Evolutionary conservation across 2,797 vertebrate genomes (phyloP).

Genomic region (Malacoctenus gilli): DNA sequence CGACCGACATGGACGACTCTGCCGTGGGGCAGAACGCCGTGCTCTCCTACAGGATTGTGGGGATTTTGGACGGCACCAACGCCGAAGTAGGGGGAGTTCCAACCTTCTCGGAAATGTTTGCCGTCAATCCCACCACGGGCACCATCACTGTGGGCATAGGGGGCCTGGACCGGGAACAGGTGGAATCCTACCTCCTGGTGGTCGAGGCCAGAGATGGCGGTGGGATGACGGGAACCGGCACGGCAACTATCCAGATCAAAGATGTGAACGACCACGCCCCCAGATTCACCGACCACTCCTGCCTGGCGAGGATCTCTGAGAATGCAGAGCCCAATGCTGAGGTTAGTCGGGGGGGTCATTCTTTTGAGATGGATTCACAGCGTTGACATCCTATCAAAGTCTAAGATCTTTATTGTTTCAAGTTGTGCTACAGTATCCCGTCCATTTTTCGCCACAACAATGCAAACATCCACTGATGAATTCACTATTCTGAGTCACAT

Average conservation of each 20-base stretch:
- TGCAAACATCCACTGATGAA: too few species aligned
- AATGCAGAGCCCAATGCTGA: constrained; percentile 81
- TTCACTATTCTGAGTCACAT: too few species aligned
- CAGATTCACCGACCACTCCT: constrained; percentile 80
- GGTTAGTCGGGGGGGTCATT: constrained; percentile 49
- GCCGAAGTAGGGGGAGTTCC: constrained; percentile 48
- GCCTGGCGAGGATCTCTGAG: constrained; percentile 82
- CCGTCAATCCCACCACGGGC: constrained; percentile 83
- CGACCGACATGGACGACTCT: constrained; percentile 87
- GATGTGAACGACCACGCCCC: constrained; percentile 89
- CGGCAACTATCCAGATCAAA: constrained; percentile 84
- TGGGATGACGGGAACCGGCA: constrained; percentile 87
- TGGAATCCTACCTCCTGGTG: constrained; percentile 82
- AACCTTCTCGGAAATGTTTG: constrained; percentile 82
- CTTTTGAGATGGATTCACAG: too few species aligned
- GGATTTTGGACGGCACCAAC: constrained; percentile 74
- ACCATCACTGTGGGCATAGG: constrained; percentile 81
- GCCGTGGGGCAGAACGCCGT: constrained; percentile 88
- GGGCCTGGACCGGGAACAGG: constrained; percentile 85
- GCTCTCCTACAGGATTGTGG: constrained; percentile 85
- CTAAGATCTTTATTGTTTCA: too few species aligned
- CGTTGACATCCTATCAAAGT: too few species aligned
- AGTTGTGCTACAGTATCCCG: too few species aligned
- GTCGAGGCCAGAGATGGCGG: constrained; percentile 91
- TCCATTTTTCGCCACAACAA: too few species aligned